These are phyloP conservation scores for Elegia similella DNA, from an alignment of 2,888 invertebrate genomes.

Conservation along the genomic window DNA sequence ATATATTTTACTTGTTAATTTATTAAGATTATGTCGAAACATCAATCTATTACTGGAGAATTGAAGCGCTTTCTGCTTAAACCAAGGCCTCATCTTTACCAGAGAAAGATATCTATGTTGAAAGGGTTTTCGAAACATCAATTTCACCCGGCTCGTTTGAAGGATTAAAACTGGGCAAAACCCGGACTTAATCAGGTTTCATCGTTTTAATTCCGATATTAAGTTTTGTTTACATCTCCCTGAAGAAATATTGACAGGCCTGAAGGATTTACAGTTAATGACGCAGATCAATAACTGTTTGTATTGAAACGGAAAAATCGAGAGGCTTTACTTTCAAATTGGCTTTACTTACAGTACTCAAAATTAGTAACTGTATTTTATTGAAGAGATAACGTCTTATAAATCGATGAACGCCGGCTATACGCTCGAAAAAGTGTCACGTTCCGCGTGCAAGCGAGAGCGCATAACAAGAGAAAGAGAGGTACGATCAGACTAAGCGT, in stretches of 20 bases:
- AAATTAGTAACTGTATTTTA: too few species aligned
- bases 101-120: conserved; percentile 3
- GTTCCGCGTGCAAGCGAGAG: too few species aligned
- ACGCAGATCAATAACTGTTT: conserved; percentile 1
- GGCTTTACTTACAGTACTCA: not conserved
- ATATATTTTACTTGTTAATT: too few species aligned
- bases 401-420: too few species aligned
- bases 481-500: too few species aligned
- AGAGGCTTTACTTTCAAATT: not conserved
- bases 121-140: conserved; percentile 18
- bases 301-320: not conserved
- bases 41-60: too few species aligned
- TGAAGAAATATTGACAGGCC: conserved; percentile 1
- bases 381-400: too few species aligned
- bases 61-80: not conserved
- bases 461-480: too few species aligned
- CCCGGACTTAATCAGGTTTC: conserved; percentile 14
- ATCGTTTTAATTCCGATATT: conserved; percentile 6
- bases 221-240: conserved; percentile 14
- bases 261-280: conserved; percentile 1
- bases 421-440: too few species aligned
- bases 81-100: not conserved
- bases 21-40: too few species aligned
- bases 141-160: conserved; percentile 16
- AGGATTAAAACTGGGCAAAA: conserved; percentile 15